Evolutionary conservation across 37 sponge, comb jelly and placozoan species (phyloP), one percentile per base, ranked within the genome.

Genomic region (Theonella swinhoei): DNA sequence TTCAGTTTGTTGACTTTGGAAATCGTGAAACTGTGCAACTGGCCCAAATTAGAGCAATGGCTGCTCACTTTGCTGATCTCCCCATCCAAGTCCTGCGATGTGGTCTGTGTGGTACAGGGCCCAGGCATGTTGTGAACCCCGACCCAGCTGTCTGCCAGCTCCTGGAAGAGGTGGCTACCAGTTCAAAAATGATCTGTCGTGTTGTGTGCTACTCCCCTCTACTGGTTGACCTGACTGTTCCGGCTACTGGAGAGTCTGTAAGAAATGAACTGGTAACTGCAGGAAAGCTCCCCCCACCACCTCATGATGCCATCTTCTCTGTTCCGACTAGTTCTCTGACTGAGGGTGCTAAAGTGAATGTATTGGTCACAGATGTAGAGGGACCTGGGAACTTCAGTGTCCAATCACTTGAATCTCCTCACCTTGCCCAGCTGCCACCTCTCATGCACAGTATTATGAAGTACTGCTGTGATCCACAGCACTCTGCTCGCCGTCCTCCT

Each of bases 1-100:
- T 83, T 23, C 65, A 32, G 1, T 89, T 83, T 83, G 62, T 89
- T n/a, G 84, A 89, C 26, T 83, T 20, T 78, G 89, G 84, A 11
- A 89, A 83, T 28, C 0, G 7, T 1, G 84, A 82, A 43, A 35
- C 24, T 54, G 47, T 70, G 5, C 31, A 24, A 23, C 30, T 42
- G 43, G 20, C 25, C 38, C 42, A 76, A 42, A 42, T 76, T 42
- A 4, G 29, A 26, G 5, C 30, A 4, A 40, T 25, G n/a, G 31
- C 77, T 54, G 77, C 59, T 14, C 54, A 47, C 7, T 47, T 47
- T 47, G 14, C 54, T 14, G 54, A 47, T 47, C 11, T 74, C 35
- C 90, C 90, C 0, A 43, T 59, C 20, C 82, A 76, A 39, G 75
- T 76, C 24, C 4, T 88, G 4, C 31, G 23, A 40, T 81, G 82